Evolutionary conservation across 2,888 invertebrate species (phyloP).

Genomic region (Pyrocoelia pectoralis): DNA sequence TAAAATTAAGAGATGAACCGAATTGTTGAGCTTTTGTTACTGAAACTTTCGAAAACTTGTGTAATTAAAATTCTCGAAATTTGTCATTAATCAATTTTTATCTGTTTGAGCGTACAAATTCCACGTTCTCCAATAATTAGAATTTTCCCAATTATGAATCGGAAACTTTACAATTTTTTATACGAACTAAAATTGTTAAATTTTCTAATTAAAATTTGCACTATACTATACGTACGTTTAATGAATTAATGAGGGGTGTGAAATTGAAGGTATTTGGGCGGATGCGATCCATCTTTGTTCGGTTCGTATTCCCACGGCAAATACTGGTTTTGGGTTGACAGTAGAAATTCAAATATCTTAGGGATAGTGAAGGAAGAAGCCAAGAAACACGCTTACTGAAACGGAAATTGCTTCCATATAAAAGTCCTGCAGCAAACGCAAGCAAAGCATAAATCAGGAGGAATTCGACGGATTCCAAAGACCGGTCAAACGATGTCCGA

Average conservation of each 20-base stretch:
- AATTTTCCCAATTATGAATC: constrained; percentile 22
- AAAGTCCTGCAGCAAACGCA: constrained; percentile 48
- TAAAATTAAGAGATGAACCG: constrained; percentile 31
- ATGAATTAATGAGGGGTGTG: not conserved
- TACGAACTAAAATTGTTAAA: not conserved
- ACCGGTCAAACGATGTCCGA: constrained; percentile 47
- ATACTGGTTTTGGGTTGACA: constrained; percentile 18
- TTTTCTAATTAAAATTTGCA: not conserved
- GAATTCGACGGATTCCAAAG: constrained; percentile 38
- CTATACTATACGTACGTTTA: not conserved
- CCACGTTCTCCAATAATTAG: constrained; percentile 25
- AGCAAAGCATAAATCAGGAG: constrained; percentile 48
- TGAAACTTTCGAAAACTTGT: constrained; percentile 18
- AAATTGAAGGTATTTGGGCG: not conserved
- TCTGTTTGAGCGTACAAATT: constrained; percentile 20
- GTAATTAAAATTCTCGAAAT: constrained; percentile 36
- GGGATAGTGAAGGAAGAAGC: constrained; percentile 37
- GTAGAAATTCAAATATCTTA: constrained; percentile 30
- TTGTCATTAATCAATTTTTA: constrained; percentile 36
- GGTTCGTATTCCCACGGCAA: constrained; percentile 14
- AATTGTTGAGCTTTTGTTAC: constrained; percentile 27
- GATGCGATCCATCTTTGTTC: constrained; percentile 12
- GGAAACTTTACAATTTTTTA: not conserved
- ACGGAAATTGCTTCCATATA: constrained; percentile 49
- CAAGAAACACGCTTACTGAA: constrained; percentile 44